Evolutionary conservation across 2,797 vertebrate genomes (phyloP), one percentile per base, ranked within the genome.

Genomic region (Morus bassanus): DNA sequence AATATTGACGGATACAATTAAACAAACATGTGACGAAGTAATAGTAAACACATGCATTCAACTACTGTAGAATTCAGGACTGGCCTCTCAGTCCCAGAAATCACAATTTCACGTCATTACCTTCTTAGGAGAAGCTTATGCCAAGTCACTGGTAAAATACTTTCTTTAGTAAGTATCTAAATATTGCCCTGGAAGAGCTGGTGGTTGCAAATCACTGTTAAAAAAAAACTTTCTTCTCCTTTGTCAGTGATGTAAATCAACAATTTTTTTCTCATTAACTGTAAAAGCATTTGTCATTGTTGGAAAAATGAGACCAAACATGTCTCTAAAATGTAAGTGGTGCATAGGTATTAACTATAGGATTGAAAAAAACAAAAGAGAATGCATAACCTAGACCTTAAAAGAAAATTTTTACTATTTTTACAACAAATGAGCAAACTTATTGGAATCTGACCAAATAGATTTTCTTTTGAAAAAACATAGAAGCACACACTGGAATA

Each of bases 1-100:
- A 92, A 78, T 93, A 78, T 89, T 93, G 92, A 93, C 50, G 51
- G 68, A 85, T 81, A 72, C 31, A 61, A 92, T 94, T 94, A 93
- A 94, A 93, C 64, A 94, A 95, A 91, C 65, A 81, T 83, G 45
- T 83, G 86, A 81, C 13, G 5, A 92, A 94, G 30, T 83, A 82
- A 92, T 59, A 79, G 37, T 77, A 97, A 96, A 88, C 84, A 84
- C 46, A 83, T 73, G 46, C 46, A 61, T 61, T 78, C 39, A 89
- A 21, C 84, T 89, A 81, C 72, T 59, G 54, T 54, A 50, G 61
- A 94, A 93, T 93, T 88, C 57, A 83, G 53, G 48, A 60, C 19
- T 88, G 50, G 18, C 12, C 25, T 91, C 50, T 59, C 53, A 69
- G 70, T 35, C 24, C 72, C 70, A 89, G 78, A 93, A 95, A 95